Evolutionary conservation across 1,140 invertebrate species (phyloP).

Genomic region (Drosophila melanica): DNA sequence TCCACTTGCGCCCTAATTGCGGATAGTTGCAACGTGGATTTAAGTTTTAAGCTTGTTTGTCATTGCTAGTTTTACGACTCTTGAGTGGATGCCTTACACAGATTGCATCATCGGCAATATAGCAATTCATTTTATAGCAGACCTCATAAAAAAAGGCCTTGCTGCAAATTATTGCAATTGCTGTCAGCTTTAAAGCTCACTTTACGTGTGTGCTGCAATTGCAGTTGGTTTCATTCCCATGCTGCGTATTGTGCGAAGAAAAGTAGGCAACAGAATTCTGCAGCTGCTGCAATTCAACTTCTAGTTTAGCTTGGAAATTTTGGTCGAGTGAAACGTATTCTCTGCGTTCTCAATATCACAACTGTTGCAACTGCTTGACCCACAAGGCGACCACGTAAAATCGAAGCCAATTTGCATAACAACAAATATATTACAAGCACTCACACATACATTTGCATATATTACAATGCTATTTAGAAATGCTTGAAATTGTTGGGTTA

Average conservation of each 20-base stretch:
- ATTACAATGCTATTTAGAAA: background rate
- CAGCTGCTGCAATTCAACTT: background rate
- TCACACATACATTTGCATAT: background rate
- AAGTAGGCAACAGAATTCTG: constrained; percentile 18
- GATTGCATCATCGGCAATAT: background rate
- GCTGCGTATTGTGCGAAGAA: background rate
- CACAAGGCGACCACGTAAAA: constrained; percentile 2
- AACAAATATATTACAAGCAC: background rate
- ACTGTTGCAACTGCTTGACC: constrained; percentile 17
- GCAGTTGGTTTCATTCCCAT: background rate
- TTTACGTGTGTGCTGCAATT: background rate
- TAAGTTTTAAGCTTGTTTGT: background rate
- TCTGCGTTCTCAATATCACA: background rate
- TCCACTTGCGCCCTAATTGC: background rate
- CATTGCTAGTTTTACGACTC: background rate
- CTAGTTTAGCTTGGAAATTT: background rate
- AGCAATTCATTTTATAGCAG: no score
- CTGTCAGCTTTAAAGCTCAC: background rate
- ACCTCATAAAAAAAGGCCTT: background rate
- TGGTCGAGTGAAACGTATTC: background rate
- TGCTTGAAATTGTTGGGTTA: background rate
- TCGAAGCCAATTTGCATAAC: constrained; percentile 20
- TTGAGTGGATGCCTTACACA: background rate
- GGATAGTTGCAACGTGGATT: background rate
- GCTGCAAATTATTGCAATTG: background rate